Evolutionary conservation across 2,113 vertebrate species (phyloP).

Genomic region (Alosa alosa): DNA sequence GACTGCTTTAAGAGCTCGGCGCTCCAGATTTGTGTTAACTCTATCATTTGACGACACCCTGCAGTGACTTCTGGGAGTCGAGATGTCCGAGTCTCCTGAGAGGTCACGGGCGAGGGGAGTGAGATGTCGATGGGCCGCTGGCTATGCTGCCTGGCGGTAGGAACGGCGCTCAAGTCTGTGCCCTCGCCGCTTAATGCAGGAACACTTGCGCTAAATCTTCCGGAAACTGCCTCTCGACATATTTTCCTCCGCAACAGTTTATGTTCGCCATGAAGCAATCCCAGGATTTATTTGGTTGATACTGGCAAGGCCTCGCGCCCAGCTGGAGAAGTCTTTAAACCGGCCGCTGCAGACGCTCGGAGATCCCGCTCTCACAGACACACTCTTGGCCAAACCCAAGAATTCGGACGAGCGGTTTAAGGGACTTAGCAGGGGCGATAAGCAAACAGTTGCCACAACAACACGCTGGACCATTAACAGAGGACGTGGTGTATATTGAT

Average conservation of each 20-base stretch:
- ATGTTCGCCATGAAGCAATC: conserved; percentile 55
- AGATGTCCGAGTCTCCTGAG: too few relatives aligned
- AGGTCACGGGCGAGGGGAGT: too few relatives aligned
- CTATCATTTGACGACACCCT: conserved; percentile 8
- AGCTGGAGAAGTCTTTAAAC: conserved; percentile 65
- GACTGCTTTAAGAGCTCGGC: background rate
- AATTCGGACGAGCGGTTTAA: conserved; percentile 27
- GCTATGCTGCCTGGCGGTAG: conserved; percentile 13
- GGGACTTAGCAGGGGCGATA: conserved; percentile 21
- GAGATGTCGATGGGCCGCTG: background rate
- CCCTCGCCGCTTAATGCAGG: conserved; percentile 35
- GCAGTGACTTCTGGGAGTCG: background rate
- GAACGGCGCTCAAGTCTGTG: conserved; percentile 26
- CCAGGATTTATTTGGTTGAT: conserved; percentile 61
- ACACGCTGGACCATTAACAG: background rate
- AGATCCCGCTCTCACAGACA: conserved; percentile 6
- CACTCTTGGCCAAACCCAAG: background rate
- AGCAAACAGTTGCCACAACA: conserved; percentile 2
- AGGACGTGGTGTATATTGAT: background rate
- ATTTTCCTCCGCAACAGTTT: conserved; percentile 46
- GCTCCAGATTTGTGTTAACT: background rate
- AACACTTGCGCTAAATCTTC: conserved; percentile 43
- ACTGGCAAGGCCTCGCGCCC: conserved; percentile 47
- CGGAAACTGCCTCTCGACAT: conserved; percentile 33
- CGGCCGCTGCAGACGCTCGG: conserved; percentile 32